Evolutionary conservation across 2,113 vertebrate genomes (phyloP).

Genomic region (Hypocryptadius cinnamomeus): DNA sequence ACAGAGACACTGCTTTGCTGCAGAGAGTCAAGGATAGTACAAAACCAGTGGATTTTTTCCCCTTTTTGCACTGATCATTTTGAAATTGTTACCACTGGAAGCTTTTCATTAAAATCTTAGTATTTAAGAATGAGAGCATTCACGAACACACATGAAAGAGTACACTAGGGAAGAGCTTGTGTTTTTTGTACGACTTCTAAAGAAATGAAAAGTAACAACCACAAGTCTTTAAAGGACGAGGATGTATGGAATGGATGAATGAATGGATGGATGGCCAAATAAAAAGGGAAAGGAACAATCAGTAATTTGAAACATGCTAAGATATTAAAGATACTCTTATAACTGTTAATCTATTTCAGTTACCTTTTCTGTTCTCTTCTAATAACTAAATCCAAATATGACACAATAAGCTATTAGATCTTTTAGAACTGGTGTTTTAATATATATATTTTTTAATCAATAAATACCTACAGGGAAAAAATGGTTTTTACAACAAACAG

Average conservation of each 20-base stretch:
- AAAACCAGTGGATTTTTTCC: not conserved
- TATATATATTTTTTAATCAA: not conserved
- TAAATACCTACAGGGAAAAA: not conserved
- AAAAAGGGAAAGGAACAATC: conserved; percentile 61
- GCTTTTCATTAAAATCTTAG: not conserved
- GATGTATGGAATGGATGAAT: conserved; percentile 41
- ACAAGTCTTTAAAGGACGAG: conserved; percentile 16
- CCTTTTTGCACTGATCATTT: not conserved
- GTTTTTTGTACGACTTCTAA: not conserved
- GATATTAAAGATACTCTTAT: conserved; percentile 30
- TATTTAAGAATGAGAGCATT: not conserved
- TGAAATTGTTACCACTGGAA: not conserved
- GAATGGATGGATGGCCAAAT: conserved; percentile 45
- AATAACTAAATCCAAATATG: conserved; percentile 4
- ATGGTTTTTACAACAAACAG: not conserved
- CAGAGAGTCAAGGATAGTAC: not conserved
- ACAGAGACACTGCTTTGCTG: not conserved
- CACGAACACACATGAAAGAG: not conserved
- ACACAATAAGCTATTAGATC: not conserved
- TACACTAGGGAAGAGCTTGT: conserved; percentile 36
- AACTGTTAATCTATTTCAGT: not conserved
- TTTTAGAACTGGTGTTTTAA: not conserved
- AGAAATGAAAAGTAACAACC: not conserved
- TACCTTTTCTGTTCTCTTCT: conserved; percentile 18
- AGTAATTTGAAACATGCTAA: conserved; percentile 47